phyloP scores from a whole-genome alignment of 1,140 invertebrate species.

The Philopotamus ludificatus region DNA sequence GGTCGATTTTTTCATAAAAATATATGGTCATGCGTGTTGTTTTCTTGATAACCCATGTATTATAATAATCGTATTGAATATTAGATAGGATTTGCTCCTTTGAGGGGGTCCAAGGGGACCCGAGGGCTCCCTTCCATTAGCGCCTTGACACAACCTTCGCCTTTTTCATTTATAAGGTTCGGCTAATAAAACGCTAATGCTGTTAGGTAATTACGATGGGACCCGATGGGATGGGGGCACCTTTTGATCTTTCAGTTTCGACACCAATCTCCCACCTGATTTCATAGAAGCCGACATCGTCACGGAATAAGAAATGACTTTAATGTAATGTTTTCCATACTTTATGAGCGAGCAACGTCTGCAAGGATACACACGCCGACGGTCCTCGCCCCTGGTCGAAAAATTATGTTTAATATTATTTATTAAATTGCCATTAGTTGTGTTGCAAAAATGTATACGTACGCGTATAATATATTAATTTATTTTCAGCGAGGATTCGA shows the following conservation, averaged over 20 bases:
- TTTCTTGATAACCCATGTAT: slow-evolving; percentile 6
- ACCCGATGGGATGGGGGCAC: background rate
- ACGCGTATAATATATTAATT: slow-evolving; percentile 8
- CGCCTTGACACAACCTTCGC: slow-evolving; percentile 22
- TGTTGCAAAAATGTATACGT: too few relatives aligned
- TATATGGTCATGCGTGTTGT: too few relatives aligned
- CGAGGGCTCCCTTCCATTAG: slow-evolving; percentile 27
- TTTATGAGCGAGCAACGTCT: slow-evolving; percentile 15
- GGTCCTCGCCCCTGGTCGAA: too few relatives aligned
- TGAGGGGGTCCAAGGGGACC: slow-evolving; percentile 12
- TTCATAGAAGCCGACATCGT: slow-evolving; percentile 9
- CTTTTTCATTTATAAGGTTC: slow-evolving; percentile 32
- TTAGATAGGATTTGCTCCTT: slow-evolving; percentile 28
- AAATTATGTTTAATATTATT: too few relatives aligned
- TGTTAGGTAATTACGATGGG: slow-evolving; percentile 27
- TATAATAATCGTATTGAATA: slow-evolving; percentile 23
- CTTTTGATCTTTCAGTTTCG: slow-evolving; percentile 23
- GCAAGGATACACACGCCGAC: too few relatives aligned
- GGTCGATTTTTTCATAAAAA: too few relatives aligned
- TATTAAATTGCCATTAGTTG: too few relatives aligned
- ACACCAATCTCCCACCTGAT: slow-evolving; percentile 27
- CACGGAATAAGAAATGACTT: slow-evolving; percentile 22
- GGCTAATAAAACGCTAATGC: slow-evolving; percentile 30
- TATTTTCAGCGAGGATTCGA: background rate
- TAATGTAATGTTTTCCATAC: slow-evolving; percentile 27